Evolutionary conservation across 2,888 invertebrate genomes (phyloP), one percentile per base, ranked within the genome.

Genomic region (Archips crataeganus): DNA sequence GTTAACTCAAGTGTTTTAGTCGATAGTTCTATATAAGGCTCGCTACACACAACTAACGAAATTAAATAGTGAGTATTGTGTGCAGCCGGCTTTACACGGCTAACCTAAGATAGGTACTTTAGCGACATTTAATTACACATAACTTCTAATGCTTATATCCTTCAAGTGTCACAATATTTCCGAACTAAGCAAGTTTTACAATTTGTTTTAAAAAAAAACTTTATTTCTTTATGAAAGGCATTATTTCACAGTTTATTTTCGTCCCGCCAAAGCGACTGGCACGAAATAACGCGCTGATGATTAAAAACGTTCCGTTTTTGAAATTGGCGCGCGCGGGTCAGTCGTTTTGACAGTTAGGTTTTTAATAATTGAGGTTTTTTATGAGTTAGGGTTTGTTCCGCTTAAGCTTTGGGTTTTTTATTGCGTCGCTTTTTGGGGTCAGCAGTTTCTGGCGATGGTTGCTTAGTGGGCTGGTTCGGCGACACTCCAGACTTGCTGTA

Each of bases 401-500:
- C 77, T 81, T 87, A 91, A 64, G 86, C 82, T 83, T 92, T 92
- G 76, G 88, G 80, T 84, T 92, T 94, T 82, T 92, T 93, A 80
- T 85, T 87, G 81, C 94, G 93, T 63, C 91, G 90, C 71, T 89
- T 92, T 79, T 90, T 91, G 47, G 84, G 82, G 78, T 92, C 88
- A 23, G 77, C 71, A 42, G 61, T 23, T 79, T 83, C 77, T 79
- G 87, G 69, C 45, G 82, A 66, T 72, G 81, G 76, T 13, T 78
- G 81, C 15, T 79, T 83, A 42, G 81, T 67, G 47, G 88, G 74
- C 65, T 87, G 76, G 87, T 81, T 79, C 80, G 84, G 77, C 73
- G 94, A 77, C 75, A 87, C 90, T 3, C 93, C 93, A 59, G 95
- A 95, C 85, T 97, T 96, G 84, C 95, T 96, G 91, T 97, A 97